Conservation (phyloP, 2,113 vertebrate species). For the Lagopus leucura region DNA sequence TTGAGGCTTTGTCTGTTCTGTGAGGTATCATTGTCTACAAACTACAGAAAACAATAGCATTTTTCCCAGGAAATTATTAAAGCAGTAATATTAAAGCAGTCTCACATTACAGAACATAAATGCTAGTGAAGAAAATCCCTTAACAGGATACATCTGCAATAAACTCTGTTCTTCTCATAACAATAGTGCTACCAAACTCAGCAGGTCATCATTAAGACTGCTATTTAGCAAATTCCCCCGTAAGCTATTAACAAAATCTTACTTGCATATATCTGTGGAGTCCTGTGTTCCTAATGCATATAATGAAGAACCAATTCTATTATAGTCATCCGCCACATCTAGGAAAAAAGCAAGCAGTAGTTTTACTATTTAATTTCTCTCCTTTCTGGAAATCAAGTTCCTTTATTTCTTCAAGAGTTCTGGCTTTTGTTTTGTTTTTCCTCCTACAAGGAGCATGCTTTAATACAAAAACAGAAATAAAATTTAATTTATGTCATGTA, state of each 20-base stretch:
- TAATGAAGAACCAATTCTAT: constrained; percentile 96
- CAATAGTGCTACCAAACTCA: not conserved
- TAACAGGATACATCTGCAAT: not conserved
- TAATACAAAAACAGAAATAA: not conserved
- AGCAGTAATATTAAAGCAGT: not conserved
- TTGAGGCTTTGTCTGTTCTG: accelerated
- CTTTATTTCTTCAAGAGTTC: not conserved
- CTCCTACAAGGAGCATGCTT: not conserved
- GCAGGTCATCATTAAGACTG: not conserved
- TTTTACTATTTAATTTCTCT: constrained; percentile 38
- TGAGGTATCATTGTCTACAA: not conserved
- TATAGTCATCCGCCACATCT: constrained; percentile 97
- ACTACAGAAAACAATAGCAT: not conserved
- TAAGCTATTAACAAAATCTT: constrained; percentile 67
- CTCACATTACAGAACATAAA: not conserved
- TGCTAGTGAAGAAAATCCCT: not conserved
- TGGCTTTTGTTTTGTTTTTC: not conserved
- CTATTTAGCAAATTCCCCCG: not conserved
- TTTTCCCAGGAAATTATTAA: not conserved
- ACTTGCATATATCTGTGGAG: constrained; percentile 98
- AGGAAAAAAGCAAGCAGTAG: constrained; percentile 61
- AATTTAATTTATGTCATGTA: not conserved
- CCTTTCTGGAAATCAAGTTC: not conserved
- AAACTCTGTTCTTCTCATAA: not conserved
- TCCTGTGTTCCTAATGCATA: constrained; percentile 96